Percentiles rank a stretch among this genome's conserved stretches.
These are phyloP conservation scores for Hippopotamus amphibius DNA, from an alignment of 2,113 vertebrate genomes.

Conservation along the genomic window DNA sequence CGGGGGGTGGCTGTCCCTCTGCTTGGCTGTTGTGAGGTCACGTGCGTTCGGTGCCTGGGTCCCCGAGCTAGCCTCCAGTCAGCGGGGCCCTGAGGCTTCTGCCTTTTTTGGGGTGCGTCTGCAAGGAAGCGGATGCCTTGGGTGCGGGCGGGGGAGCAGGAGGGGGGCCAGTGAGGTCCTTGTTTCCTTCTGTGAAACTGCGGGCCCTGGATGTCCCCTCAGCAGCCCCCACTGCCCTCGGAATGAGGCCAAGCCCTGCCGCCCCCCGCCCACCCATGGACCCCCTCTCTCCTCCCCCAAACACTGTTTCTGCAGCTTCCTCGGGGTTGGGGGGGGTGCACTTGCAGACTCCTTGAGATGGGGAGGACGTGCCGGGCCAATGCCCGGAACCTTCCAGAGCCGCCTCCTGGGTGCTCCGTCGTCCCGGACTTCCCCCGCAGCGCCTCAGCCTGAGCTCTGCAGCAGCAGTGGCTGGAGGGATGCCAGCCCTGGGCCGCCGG, in stretches of 20 bases:
- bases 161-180: rapidly evolving
- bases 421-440: neutral
- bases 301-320: neutral
- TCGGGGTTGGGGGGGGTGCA: too few species aligned
- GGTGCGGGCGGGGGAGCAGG: neutral
- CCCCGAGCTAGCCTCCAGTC: rapidly evolving
- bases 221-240: neutral
- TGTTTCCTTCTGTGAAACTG: neutral
- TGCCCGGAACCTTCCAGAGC: neutral
- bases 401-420: neutral
- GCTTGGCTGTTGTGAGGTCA: neutral
- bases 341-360: rapidly evolving
- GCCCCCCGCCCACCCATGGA: neutral
- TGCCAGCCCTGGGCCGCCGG: neutral
- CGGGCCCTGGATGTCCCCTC: rapidly evolving
- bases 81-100: rapidly evolving
- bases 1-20: rapidly evolving
- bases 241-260: neutral
- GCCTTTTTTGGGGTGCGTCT: neutral
- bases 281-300: neutral
- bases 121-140: rapidly evolving
- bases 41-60: rapidly evolving
- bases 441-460: rapidly evolving
- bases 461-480: rapidly evolving
- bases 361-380: neutral